Evolutionary conservation across 1,140 invertebrate genomes (phyloP).

Genomic region (Gonioctena quinquepunctata): DNA sequence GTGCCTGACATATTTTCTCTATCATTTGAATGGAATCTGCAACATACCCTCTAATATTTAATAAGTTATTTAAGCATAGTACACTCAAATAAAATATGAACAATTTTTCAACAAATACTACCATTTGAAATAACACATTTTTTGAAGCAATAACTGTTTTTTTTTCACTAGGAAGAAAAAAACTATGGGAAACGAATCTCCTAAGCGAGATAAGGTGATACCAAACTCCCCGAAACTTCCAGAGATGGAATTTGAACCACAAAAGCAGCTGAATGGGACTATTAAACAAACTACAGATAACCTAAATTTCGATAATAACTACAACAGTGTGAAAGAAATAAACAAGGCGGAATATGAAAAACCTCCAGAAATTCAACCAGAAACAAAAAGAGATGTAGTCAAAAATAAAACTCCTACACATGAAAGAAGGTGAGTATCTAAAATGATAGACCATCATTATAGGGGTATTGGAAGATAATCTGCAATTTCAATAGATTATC

Average conservation of each 20-base stretch:
- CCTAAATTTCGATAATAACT: constrained; percentile 35
- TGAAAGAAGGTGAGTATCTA: constrained; percentile 31
- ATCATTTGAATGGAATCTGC: too few relatives aligned
- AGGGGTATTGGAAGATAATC: too few relatives aligned
- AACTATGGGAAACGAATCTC: constrained; percentile 28
- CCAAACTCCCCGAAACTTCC: not conserved
- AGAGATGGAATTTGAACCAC: not conserved
- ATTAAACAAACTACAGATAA: constrained; percentile 11
- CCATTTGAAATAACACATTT: too few relatives aligned
- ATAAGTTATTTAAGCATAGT: too few relatives aligned
- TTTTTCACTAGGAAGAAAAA: constrained; percentile 31
- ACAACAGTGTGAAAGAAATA: constrained; percentile 34
- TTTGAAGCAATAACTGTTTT: too few relatives aligned
- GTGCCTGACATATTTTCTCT: too few relatives aligned
- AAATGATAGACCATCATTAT: too few relatives aligned
- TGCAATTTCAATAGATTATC: too few relatives aligned
- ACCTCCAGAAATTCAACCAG: constrained; percentile 3
- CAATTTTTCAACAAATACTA: too few relatives aligned
- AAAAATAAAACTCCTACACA: constrained; percentile 34
- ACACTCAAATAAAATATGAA: too few relatives aligned
- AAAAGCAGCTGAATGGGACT: constrained; percentile 29
- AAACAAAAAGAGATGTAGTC: constrained; percentile 15
- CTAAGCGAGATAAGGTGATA: constrained; percentile 19
- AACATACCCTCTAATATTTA: too few relatives aligned
- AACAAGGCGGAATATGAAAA: constrained; percentile 20